Evolutionary conservation across 2,888 invertebrate species (phyloP), one percentile per base, ranked within the genome.

Genomic region (Norana najaformis): DNA sequence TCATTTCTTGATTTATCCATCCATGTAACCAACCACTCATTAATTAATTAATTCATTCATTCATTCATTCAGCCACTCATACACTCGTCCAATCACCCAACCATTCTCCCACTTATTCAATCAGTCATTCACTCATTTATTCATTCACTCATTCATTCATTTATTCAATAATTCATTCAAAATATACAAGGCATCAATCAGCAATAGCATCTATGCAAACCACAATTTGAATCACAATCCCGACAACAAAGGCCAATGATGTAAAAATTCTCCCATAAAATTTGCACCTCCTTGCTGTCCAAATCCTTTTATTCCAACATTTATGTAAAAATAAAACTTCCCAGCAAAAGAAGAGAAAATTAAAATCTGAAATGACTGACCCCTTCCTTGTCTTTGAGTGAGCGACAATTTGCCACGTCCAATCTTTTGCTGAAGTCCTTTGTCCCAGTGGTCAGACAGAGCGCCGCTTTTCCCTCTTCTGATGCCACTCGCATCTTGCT

Each of bases 321-420:
- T n/a, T 8, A n/a, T 69, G n/a, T 16, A n/a, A 30, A 53, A 47
- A 47, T 47, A 47, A 47, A 47, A 47, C 14, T 47, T 47, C 47
- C 20, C 18, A 47, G 11, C 47, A 14, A 14, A 16, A 47, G 13
- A 16, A 47, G 13, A 13, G 18, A 47, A 16, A 30, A 53, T 30
- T 53, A 53, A 53, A 53, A 53, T 30, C 23, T 30, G 47, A 3
- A 53, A 6, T 30, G 23, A 69, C 69, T 69, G n/a, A 69, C 69
- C 69, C 30, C 69, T n/a, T n/a, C n/a, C 69, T n/a, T n/a, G 69
- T 69, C 69, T 69, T 69, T 69, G 69, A n/a, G n/a, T n/a, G 69
- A 69, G 69, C 69, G 69, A 69, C 69, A 69, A 6, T 69, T 69
- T 69, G 69, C 69, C 69, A 69, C 30, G 1, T 69, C 69, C 69